phyloP scores from a whole-genome alignment of 2,797 vertebrate species.

The Coreius guichenoti region DNA sequence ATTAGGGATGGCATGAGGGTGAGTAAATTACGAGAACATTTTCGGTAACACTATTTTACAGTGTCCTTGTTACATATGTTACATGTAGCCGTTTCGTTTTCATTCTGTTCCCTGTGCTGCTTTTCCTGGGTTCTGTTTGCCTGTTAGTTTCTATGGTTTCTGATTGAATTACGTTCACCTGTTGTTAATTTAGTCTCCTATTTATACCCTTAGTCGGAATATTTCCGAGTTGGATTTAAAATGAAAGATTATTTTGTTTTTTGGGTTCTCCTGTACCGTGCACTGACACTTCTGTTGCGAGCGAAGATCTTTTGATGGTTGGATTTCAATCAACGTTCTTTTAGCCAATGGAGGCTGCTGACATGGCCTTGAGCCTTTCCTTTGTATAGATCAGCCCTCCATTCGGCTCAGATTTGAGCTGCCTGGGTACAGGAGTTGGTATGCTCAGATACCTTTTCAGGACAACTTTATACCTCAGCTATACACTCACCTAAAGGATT shows the following conservation, averaged over 20 bases:
- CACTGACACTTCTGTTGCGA: not conserved
- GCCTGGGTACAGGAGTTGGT: not conserved
- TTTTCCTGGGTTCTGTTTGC: too few relatives aligned
- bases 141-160: too few relatives aligned
- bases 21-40: too few relatives aligned
- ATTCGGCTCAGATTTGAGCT: not conserved
- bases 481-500: too few relatives aligned
- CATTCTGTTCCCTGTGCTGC: too few relatives aligned
- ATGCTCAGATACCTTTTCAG: not conserved
- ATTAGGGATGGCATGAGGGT: too few relatives aligned
- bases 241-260: not conserved
- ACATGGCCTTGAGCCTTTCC: not conserved
- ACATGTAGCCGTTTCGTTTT: too few relatives aligned
- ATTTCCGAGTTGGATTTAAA: not conserved
- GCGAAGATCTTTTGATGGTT: not conserved
- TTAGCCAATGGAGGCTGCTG: not conserved
- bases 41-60: too few relatives aligned
- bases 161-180: too few relatives aligned
- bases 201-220: not conserved
- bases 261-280: not conserved
- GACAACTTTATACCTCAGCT: not conserved
- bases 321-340: not conserved
- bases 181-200: not conserved
- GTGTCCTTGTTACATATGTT: too few relatives aligned
- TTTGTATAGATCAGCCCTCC: not conserved